phyloP scores from a whole-genome alignment of 2,113 vertebrate genomes.

The Eclectus roratus region DNA sequence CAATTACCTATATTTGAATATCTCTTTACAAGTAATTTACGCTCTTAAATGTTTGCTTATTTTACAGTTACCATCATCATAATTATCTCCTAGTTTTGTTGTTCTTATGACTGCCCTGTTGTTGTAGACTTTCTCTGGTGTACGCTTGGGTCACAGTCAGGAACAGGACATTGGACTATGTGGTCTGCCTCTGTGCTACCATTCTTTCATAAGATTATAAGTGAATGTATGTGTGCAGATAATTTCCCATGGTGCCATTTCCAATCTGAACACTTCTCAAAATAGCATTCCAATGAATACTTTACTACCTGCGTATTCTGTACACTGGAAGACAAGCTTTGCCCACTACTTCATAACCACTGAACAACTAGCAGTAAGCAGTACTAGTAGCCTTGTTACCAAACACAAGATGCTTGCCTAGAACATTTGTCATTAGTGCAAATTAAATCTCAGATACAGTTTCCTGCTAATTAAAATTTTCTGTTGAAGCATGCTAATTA shows the following conservation, averaged over 20 bases:
- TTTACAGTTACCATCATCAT: background rate
- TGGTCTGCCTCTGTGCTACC: background rate
- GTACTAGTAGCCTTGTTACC: background rate
- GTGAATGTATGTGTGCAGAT: background rate
- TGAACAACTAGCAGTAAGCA: background rate
- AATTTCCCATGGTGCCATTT: background rate
- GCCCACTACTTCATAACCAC: background rate
- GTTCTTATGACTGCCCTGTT: background rate
- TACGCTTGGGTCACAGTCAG: background rate
- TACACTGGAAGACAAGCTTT: background rate
- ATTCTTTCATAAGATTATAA: background rate
- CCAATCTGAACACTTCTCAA: background rate
- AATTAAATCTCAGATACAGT: background rate
- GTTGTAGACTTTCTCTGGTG: background rate
- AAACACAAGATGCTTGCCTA: background rate
- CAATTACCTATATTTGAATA: background rate
- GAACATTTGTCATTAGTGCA: background rate
- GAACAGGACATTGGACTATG: background rate
- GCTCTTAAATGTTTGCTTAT: background rate
- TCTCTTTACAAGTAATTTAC: background rate
- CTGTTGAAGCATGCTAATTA: background rate
- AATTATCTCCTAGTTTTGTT: background rate
- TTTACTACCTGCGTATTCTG: background rate
- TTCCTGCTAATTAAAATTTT: background rate
- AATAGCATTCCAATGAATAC: background rate